Evolutionary conservation across 2,113 vertebrate genomes (phyloP), one percentile per base, ranked within the genome.

Genomic region (Passerina amoena): DNA sequence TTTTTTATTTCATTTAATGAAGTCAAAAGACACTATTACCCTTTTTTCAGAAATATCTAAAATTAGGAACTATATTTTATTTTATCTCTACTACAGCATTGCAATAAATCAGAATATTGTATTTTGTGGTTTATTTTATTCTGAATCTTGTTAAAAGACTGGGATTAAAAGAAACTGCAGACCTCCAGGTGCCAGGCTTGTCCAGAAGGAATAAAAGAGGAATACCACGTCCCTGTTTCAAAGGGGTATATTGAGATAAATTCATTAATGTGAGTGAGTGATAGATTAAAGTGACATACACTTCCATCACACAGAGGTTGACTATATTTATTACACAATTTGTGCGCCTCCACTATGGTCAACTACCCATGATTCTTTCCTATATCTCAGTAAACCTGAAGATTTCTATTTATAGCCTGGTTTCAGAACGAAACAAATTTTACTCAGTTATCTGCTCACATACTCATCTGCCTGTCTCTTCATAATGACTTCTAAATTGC

Each of bases 131-230:
- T 89, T 79, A 35, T 87, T 96, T 95, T 90, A 37, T 91, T 92
- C 57, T 72, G 81, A 91, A 89, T 89, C 63, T 87, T 73, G 25
- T 85, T 94, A 87, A 89, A 91, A 72, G 40, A 79, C 73, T 80
- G 28, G 11, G 48, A 85, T 57, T 64, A 71, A 94, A 95, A 79
- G 38, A 80, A 82, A 73, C 50, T 51, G 63, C 64, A 96, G 94
- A 93, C 79, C 54, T 89, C 60, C 72, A 81, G 94, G 93, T 94
- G 92, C 90, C 95, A 88, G 60, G 18, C 23, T 89, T 93, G 79
- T 88, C 63, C 42, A 80, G 71, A 54, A 94, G 47, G 68, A 96
- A 90, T 48, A 86, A 63, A 70, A 88, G 64, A 95, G 50, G 60
- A 95, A 85, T 59, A 82, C 7, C 25, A 92, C 88, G 86, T 90